These are phyloP conservation scores for Gadopsis marmoratus DNA, from an alignment of 2,797 vertebrate species.

Conservation along the genomic window DNA sequence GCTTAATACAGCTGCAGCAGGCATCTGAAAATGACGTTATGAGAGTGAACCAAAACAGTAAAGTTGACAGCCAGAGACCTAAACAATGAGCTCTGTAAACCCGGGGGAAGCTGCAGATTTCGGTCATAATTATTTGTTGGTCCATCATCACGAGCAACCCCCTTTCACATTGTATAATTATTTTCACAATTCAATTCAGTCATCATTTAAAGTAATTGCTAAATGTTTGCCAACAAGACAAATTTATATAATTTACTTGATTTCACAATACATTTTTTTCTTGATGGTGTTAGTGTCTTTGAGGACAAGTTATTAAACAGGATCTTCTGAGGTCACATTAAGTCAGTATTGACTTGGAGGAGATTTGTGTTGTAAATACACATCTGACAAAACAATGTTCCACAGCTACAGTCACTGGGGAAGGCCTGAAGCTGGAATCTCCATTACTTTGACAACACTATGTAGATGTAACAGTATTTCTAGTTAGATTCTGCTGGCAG, in stretches of 20 bases:
- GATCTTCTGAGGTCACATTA: slow-evolving; percentile 12
- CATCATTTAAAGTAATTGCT: not conserved
- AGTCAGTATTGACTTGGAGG: slow-evolving; percentile 6
- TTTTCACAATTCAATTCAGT: not conserved
- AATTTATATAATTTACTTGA: not conserved
- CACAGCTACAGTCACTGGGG: slow-evolving; percentile 13
- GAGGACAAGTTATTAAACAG: not conserved
- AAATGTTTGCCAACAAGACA: not conserved
- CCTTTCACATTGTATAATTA: not conserved
- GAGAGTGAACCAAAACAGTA: too few relatives aligned
- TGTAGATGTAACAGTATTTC: slow-evolving; percentile 55
- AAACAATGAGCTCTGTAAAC: not conserved
- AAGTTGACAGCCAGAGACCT: too few relatives aligned
- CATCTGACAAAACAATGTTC: slow-evolving; percentile 3
- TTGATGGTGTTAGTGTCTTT: not conserved
- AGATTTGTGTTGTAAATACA: slow-evolving; percentile 17
- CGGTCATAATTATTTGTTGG: not conserved
- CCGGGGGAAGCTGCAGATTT: not conserved
- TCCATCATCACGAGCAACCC: too few relatives aligned
- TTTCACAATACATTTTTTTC: not conserved
- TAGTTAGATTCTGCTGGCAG: slow-evolving; percentile 59
- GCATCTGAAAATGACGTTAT: too few relatives aligned
- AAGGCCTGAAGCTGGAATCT: slow-evolving; percentile 40
- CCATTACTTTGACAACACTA: slow-evolving; percentile 56
- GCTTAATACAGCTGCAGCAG: too few relatives aligned